These are phyloP conservation scores for Brachyptera putata DNA, from an alignment of 2,888 invertebrate species.

Conservation along the genomic window DNA sequence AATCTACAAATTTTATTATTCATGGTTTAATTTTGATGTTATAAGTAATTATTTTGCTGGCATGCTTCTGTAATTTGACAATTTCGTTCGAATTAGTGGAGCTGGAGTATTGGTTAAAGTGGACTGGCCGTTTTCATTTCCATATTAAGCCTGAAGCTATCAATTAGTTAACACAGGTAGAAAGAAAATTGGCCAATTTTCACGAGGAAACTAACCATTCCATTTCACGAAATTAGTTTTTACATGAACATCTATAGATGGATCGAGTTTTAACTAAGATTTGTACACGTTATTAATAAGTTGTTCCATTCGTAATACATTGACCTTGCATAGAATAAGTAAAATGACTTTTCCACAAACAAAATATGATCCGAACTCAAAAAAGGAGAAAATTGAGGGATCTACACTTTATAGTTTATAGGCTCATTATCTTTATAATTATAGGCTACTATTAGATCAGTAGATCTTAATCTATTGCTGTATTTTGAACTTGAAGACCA, in stretches of 20 bases:
- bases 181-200: conserved; percentile 21
- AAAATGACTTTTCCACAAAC: too few species aligned
- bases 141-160: too few species aligned
- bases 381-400: too few species aligned
- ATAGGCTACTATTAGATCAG: too few species aligned
- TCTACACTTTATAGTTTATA: too few species aligned
- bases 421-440: too few species aligned
- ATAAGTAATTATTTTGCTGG: background rate
- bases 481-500: too few species aligned
- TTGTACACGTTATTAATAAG: background rate
- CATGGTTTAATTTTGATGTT: background rate
- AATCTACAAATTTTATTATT: too few species aligned
- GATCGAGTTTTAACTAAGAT: conserved; percentile 5
- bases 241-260: background rate
- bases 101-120: background rate
- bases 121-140: background rate
- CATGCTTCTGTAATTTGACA: conserved; percentile 15
- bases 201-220: conserved; percentile 4
- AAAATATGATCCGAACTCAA: too few species aligned
- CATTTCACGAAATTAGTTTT: background rate
- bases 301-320: too few species aligned
- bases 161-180: conserved; percentile 14
- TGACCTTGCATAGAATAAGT: too few species aligned
- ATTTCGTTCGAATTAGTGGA: conserved; percentile 9
- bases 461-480: too few species aligned